Evolutionary conservation across 2,888 invertebrate genomes (phyloP).

Genomic region (Apamea monoglypha): DNA sequence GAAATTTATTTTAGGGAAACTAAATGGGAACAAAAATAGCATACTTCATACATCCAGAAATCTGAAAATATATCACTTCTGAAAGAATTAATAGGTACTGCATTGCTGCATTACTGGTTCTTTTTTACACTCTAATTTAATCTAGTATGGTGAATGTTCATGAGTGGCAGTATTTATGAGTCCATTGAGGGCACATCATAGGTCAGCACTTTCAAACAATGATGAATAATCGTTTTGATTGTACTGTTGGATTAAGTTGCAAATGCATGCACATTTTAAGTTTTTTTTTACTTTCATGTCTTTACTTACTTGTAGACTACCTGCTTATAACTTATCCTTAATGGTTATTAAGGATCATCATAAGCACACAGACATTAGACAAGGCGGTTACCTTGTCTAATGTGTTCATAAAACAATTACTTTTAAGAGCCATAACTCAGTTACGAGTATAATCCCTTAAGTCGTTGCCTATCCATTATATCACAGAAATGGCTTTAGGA

Average conservation of each 20-base stretch:
- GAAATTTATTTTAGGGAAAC: constrained; percentile 2
- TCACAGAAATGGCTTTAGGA: constrained; percentile 19
- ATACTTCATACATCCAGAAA: not conserved
- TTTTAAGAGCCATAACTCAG: constrained; percentile 12
- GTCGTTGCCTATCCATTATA: constrained; percentile 5
- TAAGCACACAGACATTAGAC: not conserved
- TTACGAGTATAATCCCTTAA: constrained; percentile 29
- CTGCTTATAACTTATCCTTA: too few species aligned
- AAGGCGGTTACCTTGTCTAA: not conserved
- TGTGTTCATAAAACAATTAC: not conserved
- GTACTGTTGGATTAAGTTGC: not conserved
- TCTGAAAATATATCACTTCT: not conserved
- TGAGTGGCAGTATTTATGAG: not conserved
- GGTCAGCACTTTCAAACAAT: constrained; percentile 26
- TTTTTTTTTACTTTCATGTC: not conserved
- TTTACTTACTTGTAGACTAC: not conserved
- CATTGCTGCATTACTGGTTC: not conserved
- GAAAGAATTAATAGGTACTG: not conserved
- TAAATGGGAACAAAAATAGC: not conserved
- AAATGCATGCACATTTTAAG: not conserved
- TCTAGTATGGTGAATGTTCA: not conserved
- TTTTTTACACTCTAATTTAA: constrained; percentile 7
- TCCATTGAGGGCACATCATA: constrained; percentile 5
- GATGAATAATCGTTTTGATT: constrained; percentile 4
- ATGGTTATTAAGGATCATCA: not conserved